These are phyloP conservation scores for Pseudoips prasinana DNA, from an alignment of 2,888 invertebrate species.

Conservation along the genomic window DNA sequence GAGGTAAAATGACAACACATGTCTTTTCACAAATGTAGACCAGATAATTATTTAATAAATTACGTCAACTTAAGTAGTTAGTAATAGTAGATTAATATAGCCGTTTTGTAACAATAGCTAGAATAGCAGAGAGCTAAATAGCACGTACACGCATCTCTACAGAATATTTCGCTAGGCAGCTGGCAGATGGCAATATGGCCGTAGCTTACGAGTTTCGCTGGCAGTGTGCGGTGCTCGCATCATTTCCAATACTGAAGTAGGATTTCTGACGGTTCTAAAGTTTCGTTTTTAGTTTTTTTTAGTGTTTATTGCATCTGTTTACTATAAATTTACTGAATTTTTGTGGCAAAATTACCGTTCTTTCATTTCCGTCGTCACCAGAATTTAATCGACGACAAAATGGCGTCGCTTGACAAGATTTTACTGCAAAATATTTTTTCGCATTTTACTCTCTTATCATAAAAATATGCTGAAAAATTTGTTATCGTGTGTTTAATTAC, in stretches of 20 bases:
- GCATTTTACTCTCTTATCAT: slow-evolving; percentile 55
- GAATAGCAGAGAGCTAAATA: too few relatives aligned
- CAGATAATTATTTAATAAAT: too few relatives aligned
- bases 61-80: too few relatives aligned
- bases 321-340: slow-evolving; percentile 60
- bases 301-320: slow-evolving; percentile 65
- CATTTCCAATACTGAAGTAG: slow-evolving; percentile 67
- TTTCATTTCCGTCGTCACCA: slow-evolving; percentile 79
- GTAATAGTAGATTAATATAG: too few relatives aligned
- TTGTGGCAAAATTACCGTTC: slow-evolving; percentile 60
- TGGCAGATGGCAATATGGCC: slow-evolving; percentile 78
- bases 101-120: too few relatives aligned
- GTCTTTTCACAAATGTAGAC: too few relatives aligned
- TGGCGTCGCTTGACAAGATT: slow-evolving; percentile 81
- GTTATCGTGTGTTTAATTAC: slow-evolving; percentile 50
- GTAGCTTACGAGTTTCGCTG: slow-evolving; percentile 77
- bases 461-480: slow-evolving; percentile 54
- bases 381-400: slow-evolving; percentile 80
- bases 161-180: slow-evolving; percentile 40
- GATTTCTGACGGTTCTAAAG: slow-evolving; percentile 72
- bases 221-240: slow-evolving; percentile 77
- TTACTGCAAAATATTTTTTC: slow-evolving; percentile 75
- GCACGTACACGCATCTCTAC: too few relatives aligned
- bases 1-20: too few relatives aligned
- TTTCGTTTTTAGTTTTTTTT: slow-evolving; percentile 74